Conservation (phyloP, 2,113 vertebrate genomes). For the Salvelinus sp. region DNA sequence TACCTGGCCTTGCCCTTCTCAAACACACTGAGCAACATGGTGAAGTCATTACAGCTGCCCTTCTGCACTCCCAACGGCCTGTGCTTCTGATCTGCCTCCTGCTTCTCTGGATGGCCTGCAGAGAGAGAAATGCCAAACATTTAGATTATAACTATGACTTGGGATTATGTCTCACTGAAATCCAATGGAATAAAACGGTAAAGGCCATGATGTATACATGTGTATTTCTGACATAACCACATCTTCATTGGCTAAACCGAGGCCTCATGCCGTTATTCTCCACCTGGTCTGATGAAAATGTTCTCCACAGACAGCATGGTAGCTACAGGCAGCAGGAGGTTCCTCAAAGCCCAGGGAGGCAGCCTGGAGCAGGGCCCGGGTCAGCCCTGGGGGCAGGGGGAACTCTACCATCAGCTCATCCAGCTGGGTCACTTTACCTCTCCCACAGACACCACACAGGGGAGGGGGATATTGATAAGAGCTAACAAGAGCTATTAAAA, state of each 20-base stretch:
- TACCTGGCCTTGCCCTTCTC: conserved; percentile 91
- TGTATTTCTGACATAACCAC: neutral
- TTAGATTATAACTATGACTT: too few species aligned
- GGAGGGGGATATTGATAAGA: neutral
- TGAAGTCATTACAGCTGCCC: conserved; percentile 90
- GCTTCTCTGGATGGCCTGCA: conserved; percentile 85
- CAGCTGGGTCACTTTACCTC: conserved; percentile 86
- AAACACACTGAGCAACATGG: conserved; percentile 87
- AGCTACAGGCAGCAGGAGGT: conserved; percentile 89
- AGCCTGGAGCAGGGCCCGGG: conserved; percentile 88
- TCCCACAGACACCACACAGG: conserved; percentile 67
- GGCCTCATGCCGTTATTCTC: neutral
- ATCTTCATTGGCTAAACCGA: neutral
- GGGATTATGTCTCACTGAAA: too few species aligned
- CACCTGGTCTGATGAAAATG: conserved; percentile 94
- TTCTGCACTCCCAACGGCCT: conserved; percentile 77
- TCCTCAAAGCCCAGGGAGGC: conserved; percentile 85
- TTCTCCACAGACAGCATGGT: conserved; percentile 97
- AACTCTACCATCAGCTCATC: conserved; percentile 93
- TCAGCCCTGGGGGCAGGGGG: conserved; percentile 88
- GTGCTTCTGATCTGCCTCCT: conserved; percentile 86
- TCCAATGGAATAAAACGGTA: neutral
- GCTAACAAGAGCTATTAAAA: too few species aligned
- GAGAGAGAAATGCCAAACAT: neutral
- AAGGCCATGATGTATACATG: neutral